phyloP scores from a whole-genome alignment of 2,888 invertebrate genomes.

The Hirtodrosophila duncani region DNA sequence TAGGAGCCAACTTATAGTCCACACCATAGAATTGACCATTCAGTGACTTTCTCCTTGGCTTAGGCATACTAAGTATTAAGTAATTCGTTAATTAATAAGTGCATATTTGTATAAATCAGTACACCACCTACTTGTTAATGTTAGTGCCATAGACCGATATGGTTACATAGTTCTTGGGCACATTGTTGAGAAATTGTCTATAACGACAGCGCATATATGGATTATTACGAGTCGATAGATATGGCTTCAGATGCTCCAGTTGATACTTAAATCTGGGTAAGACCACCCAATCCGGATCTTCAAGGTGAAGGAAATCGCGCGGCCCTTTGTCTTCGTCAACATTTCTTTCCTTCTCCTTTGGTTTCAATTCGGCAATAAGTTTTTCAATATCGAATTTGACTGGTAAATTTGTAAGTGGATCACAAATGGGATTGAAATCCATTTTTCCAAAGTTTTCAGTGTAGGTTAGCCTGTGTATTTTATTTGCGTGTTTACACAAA shows the following conservation, averaged over 20 bases:
- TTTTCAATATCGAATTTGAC: constrained; percentile 42
- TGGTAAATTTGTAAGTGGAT: constrained; percentile 45
- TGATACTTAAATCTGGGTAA: constrained; percentile 58
- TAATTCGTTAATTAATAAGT: neutral
- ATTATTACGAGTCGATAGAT: constrained; percentile 45
- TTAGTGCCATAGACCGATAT: constrained; percentile 16
- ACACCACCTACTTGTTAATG: constrained; percentile 18
- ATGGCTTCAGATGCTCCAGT: constrained; percentile 46
- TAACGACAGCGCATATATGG: constrained; percentile 41
- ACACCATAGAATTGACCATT: constrained; percentile 68
- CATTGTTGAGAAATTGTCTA: constrained; percentile 40
- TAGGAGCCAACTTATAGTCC: constrained; percentile 64
- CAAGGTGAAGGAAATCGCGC: constrained; percentile 38
- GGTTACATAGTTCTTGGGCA: constrained; percentile 31
- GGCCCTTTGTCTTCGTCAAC: constrained; percentile 23
- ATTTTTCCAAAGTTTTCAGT: constrained; percentile 9
- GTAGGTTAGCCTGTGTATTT: too few relatives aligned
- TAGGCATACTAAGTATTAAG: constrained; percentile 35
- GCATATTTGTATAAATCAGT: neutral
- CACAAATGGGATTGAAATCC: constrained; percentile 40
- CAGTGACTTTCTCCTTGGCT: constrained; percentile 52
- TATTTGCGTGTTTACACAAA: too few relatives aligned
- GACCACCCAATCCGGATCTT: constrained; percentile 49
- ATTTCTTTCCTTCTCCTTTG: constrained; percentile 16
- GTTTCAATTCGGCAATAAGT: constrained; percentile 44